These are phyloP conservation scores for Sorex maritimensis DNA, from an alignment of 2,797 vertebrate genomes.

Conservation along the genomic window DNA sequence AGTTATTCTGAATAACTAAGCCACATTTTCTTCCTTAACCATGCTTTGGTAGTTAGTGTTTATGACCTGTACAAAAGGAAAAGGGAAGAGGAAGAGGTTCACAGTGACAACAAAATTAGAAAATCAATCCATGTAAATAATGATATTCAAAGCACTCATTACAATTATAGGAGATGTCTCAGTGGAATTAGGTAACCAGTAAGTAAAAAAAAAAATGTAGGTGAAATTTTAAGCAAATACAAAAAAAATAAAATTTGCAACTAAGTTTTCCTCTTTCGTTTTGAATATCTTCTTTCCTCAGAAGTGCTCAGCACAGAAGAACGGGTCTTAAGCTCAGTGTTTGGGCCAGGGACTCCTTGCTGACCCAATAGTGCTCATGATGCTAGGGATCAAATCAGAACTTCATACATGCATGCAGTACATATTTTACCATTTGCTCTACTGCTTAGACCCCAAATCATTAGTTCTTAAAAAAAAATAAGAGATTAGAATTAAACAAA, in stretches of 20 bases:
- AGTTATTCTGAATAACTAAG: neutral
- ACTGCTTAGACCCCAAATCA: neutral
- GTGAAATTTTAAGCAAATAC: neutral
- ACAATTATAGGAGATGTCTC: neutral
- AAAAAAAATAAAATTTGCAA: neutral
- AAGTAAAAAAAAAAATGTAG: neutral
- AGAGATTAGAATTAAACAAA: neutral
- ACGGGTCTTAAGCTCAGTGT: too few relatives aligned
- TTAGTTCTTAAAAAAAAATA: neutral
- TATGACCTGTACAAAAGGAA: too few relatives aligned
- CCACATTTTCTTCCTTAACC: neutral
- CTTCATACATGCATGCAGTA: too few relatives aligned
- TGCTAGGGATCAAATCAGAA: too few relatives aligned
- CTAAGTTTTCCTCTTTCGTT: too few relatives aligned
- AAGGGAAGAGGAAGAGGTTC: too few relatives aligned
- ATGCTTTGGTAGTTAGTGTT: neutral
- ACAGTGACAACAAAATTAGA: neutral
- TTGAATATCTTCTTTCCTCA: too few relatives aligned
- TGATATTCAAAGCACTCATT: neutral
- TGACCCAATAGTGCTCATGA: too few relatives aligned
- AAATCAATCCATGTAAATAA: neutral
- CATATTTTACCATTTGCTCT: too few relatives aligned
- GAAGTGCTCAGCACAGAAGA: too few relatives aligned
- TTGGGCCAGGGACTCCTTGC: too few relatives aligned
- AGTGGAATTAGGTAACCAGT: neutral